Evolutionary conservation across 2,797 vertebrate genomes (phyloP).

Genomic region (Natrix natrix): DNA sequence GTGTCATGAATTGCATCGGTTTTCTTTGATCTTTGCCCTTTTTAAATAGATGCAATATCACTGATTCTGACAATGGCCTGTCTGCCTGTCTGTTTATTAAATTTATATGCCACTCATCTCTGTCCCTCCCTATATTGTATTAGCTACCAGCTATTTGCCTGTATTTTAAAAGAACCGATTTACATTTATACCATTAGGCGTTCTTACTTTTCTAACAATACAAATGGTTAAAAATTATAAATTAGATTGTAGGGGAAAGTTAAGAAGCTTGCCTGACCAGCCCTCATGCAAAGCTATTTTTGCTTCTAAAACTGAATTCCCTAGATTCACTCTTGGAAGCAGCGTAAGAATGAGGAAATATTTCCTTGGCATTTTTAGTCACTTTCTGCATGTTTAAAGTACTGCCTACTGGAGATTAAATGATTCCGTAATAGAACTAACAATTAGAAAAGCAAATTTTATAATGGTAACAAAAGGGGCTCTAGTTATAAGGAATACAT

Average conservation of each 20-base stretch:
- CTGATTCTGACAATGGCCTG: background rate
- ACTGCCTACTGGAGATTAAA: background rate
- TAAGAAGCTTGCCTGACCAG: background rate
- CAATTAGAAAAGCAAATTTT: background rate
- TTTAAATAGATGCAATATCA: background rate
- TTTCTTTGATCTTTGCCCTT: background rate
- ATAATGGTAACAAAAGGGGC: background rate
- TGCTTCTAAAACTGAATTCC: background rate
- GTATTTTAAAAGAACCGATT: background rate
- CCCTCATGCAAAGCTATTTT: background rate
- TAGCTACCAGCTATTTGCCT: background rate
- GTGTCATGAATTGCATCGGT: background rate
- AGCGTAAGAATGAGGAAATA: background rate
- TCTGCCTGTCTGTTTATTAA: background rate
- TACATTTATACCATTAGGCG: background rate
- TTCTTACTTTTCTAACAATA: background rate
- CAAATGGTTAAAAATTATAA: background rate
- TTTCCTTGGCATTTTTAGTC: background rate
- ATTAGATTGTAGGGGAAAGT: background rate
- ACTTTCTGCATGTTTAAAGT: background rate
- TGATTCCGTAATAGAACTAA: background rate
- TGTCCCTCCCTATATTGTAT: background rate
- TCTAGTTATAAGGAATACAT: background rate
- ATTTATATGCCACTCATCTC: background rate
- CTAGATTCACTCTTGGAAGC: background rate